Percentiles rank a stretch among this genome's conserved stretches.
phyloP scores from a whole-genome alignment of 2,797 vertebrate genomes.

The Galagoides demidoff region DNA sequence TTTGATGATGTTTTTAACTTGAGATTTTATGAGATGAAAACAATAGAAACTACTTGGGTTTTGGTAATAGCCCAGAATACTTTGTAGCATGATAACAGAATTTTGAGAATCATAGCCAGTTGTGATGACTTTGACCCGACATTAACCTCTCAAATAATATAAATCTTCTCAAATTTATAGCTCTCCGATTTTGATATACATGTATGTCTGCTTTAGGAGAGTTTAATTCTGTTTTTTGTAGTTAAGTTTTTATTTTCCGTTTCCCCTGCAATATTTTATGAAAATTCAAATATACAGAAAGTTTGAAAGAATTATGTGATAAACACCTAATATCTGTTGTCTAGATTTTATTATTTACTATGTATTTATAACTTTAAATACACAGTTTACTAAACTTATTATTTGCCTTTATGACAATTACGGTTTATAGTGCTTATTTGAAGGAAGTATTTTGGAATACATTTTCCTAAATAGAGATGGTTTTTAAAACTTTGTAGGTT shows the following conservation, averaged over 20 bases:
- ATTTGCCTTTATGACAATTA: neutral
- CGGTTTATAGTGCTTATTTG: neutral
- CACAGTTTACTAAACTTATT: neutral
- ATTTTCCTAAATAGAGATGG: neutral
- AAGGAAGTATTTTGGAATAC: constrained; percentile 4
- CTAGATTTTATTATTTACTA: neutral
- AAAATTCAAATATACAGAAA: neutral
- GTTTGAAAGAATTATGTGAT: neutral
- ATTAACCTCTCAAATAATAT: neutral
- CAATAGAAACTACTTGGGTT: neutral
- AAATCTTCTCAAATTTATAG: neutral
- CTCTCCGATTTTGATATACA: neutral
- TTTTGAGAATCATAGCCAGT: neutral
- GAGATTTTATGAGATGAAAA: constrained; percentile 34
- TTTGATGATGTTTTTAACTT: neutral
- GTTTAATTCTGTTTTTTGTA: constrained; percentile 3
- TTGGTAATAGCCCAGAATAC: neutral
- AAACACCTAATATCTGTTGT: neutral
- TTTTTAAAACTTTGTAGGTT: neutral
- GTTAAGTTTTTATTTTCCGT: neutral
- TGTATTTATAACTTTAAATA: neutral
- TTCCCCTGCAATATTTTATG: neutral
- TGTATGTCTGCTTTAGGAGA: neutral
- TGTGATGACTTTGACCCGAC: neutral
- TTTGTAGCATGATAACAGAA: neutral